A percentile compares a stretch with the other conserved stretches of the same genome.
These are phyloP conservation scores for Drosophila suboccidentalis DNA, from an alignment of 2,888 invertebrate species.

Conservation along the genomic window DNA sequence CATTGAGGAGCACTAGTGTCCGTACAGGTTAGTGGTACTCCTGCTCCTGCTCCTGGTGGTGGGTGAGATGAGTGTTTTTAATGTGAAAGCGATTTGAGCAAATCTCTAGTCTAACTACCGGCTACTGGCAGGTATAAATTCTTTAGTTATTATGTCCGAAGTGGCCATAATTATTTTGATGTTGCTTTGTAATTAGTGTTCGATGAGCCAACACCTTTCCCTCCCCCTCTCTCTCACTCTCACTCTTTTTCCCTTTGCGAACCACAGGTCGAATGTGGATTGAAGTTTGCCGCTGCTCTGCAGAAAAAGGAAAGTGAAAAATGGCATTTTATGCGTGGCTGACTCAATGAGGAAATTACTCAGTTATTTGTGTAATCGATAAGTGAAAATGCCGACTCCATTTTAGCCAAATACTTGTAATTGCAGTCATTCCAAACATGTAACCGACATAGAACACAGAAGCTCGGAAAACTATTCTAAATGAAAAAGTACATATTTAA, in stretches of 20 bases:
- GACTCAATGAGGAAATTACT: conserved; percentile 70
- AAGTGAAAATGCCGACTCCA: conserved; percentile 56
- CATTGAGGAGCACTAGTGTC: background rate
- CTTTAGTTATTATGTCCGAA: conserved; percentile 74
- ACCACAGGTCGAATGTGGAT: conserved; percentile 19
- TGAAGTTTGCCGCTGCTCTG: conserved; percentile 49
- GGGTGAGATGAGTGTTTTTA: conserved; percentile 72
- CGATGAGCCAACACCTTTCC: conserved; percentile 56
- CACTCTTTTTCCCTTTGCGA: conserved; percentile 11
- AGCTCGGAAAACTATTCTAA: background rate
- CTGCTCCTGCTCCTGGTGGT: conserved; percentile 32
- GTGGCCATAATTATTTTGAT: conserved; percentile 83
- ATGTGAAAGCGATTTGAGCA: conserved; percentile 78
- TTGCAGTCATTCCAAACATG: conserved; percentile 45
- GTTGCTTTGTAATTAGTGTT: conserved; percentile 83
- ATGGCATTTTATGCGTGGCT: conserved; percentile 76
- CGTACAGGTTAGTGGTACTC: conserved; percentile 3
- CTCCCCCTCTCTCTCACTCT: background rate
- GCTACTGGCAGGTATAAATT: conserved; percentile 70
- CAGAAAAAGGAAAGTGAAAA: conserved; percentile 81
- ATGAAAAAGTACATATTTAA: background rate
- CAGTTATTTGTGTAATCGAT: conserved; percentile 69
- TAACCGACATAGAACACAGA: conserved; percentile 23
- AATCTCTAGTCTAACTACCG: conserved; percentile 67
- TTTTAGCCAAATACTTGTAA: conserved; percentile 51